Conservation (phyloP, 2,113 vertebrate species). For the Heterocephalus glaber region DNA sequence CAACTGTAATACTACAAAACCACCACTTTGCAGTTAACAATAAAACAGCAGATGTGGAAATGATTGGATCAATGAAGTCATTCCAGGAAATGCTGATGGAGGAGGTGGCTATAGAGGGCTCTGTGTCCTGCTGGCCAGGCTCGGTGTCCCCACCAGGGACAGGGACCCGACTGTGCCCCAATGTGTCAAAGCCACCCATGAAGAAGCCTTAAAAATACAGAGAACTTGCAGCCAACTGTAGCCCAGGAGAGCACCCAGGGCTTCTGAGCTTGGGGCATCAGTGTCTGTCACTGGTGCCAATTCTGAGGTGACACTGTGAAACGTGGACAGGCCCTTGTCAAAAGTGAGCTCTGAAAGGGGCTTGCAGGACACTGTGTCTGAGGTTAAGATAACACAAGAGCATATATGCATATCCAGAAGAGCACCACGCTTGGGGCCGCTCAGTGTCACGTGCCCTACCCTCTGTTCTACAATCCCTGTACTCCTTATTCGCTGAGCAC, state of each 20-base stretch:
- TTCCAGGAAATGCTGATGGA: background rate
- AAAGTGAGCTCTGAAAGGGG: background rate
- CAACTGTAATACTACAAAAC: background rate
- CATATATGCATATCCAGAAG: too few species aligned
- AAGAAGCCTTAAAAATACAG: background rate
- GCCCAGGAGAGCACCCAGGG: background rate
- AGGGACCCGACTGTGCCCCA: background rate
- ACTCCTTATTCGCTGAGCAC: background rate
- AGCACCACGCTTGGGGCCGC: too few species aligned
- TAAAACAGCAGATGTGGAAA: background rate
- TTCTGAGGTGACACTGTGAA: background rate
- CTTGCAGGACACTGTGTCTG: background rate
- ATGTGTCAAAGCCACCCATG: background rate
- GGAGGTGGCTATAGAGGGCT: background rate
- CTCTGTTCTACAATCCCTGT: background rate
- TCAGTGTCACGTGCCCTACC: too few species aligned
- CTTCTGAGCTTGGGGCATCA: background rate
- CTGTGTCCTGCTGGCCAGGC: background rate
- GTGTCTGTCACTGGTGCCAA: background rate
- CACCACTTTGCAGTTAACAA: background rate
- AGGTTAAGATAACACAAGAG: background rate
- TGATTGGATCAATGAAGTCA: background rate
- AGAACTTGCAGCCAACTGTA: background rate
- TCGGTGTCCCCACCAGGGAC: background rate
- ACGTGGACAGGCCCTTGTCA: background rate